A percentile compares a stretch with the other conserved stretches of the same genome.
These are phyloP conservation scores for Drosophila hamatofila DNA, from an alignment of 2,888 invertebrate species.

Conservation along the genomic window DNA sequence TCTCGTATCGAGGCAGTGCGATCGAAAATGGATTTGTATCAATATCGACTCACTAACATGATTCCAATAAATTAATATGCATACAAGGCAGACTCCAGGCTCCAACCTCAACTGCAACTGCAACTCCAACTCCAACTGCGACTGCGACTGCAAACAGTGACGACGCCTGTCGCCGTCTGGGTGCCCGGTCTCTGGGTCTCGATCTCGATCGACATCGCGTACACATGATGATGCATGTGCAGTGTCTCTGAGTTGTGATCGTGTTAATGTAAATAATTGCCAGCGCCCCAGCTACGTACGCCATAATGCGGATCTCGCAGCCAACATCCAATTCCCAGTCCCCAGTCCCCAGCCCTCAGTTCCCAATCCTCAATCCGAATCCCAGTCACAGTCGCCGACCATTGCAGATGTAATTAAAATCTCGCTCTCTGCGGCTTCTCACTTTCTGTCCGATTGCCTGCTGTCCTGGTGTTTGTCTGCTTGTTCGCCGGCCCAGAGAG, in stretches of 20 bases:
- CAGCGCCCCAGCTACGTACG: slow-evolving; percentile 54
- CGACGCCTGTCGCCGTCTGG: slow-evolving; percentile 50
- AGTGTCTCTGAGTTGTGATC: slow-evolving; percentile 83
- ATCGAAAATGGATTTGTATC: slow-evolving; percentile 85
- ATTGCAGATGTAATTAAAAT: slow-evolving; percentile 82
- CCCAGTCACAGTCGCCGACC: slow-evolving; percentile 39
- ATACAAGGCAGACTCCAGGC: slow-evolving; percentile 65
- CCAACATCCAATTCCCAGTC: slow-evolving; percentile 3
- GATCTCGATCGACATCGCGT: slow-evolving; percentile 78
- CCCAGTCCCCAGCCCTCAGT: not conserved
- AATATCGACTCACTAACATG: slow-evolving; percentile 85
- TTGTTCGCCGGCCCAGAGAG: slow-evolving; percentile 65
- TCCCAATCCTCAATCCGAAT: slow-evolving; percentile 14
- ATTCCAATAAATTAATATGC: slow-evolving; percentile 85
- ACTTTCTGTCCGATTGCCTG: slow-evolving; percentile 48
- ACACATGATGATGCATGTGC: slow-evolving; percentile 83
- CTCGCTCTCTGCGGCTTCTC: slow-evolving; percentile 69
- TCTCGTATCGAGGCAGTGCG: slow-evolving; percentile 71
- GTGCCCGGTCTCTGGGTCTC: slow-evolving; percentile 18
- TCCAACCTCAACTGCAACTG: slow-evolving; percentile 7
- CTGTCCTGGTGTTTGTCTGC: slow-evolving; percentile 54
- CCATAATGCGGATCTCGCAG: slow-evolving; percentile 3
- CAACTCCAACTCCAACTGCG: slow-evolving; percentile 44
- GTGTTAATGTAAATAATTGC: slow-evolving; percentile 85
- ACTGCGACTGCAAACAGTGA: slow-evolving; percentile 32